These are phyloP conservation scores for Phyllopteryx taeniolatus DNA, from an alignment of 2,113 vertebrate genomes.

Conservation along the genomic window DNA sequence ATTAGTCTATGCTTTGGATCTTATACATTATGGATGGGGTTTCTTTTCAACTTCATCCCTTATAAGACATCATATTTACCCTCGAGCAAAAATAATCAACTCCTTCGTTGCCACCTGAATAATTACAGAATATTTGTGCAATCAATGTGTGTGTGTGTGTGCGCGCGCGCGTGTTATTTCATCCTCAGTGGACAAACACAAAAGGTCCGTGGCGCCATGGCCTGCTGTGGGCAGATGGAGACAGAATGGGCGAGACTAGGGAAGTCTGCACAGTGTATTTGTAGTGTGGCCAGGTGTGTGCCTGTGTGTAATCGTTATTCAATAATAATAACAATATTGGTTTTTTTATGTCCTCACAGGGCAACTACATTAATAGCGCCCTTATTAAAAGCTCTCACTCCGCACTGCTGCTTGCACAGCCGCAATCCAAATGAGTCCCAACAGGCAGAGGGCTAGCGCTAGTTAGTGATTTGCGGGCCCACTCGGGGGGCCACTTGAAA, in stretches of 20 bases:
- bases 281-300: neutral
- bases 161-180: slow-evolving; percentile 64
- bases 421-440: neutral
- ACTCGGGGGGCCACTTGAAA: slow-evolving; percentile 58
- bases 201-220: slow-evolving; percentile 84
- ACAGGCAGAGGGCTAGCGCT: slow-evolving; percentile 34
- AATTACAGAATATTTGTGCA: neutral
- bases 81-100: neutral
- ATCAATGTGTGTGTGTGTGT: slow-evolving; percentile 4
- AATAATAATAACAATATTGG: neutral
- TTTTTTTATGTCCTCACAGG: neutral
- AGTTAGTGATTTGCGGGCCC: slow-evolving; percentile 37
- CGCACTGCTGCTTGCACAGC: neutral
- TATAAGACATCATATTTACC: neutral
- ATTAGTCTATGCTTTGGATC: neutral
- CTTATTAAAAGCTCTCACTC: neutral
- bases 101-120: neutral
- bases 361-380: neutral
- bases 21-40: neutral
- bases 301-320: neutral
- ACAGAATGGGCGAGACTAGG: slow-evolving; percentile 1
- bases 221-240: slow-evolving; percentile 76
- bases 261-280: slow-evolving; percentile 4
- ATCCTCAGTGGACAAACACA: slow-evolving; percentile 93
- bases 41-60: neutral